Percentiles rank a stretch among this genome's conserved stretches.
These are phyloP conservation scores for Falcunculus frontatus DNA, from an alignment of 2,113 vertebrate genomes.

Conservation along the genomic window DNA sequence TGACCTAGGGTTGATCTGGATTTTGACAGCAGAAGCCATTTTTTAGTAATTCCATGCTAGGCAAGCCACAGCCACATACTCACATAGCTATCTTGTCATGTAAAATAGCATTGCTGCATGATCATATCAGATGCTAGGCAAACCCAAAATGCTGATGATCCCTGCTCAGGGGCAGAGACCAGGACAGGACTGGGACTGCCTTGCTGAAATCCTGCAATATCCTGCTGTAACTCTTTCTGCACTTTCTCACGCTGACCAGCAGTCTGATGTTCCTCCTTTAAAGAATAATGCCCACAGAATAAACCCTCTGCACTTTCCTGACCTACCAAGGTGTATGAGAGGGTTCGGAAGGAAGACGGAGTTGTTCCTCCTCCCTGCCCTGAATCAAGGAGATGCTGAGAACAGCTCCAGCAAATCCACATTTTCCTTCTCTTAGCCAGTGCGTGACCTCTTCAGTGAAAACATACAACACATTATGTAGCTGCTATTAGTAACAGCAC, in stretches of 20 bases:
- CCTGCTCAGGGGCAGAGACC: neutral
- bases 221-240: neutral
- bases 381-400: neutral
- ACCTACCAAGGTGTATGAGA: neutral
- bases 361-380: neutral
- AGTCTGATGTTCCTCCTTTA: neutral
- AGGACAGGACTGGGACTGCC: neutral
- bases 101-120: neutral
- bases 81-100: neutral
- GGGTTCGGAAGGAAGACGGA: neutral
- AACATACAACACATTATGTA: slow-evolving; percentile 5
- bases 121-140: neutral
- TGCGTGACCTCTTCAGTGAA: neutral
- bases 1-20: neutral
- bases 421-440: neutral
- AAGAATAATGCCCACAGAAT: neutral
- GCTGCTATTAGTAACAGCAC: slow-evolving; percentile 44
- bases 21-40: neutral
- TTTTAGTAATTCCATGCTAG: neutral
- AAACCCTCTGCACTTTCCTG: neutral
- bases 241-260: neutral
- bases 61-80: neutral
- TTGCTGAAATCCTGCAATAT: neutral
- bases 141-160: neutral
- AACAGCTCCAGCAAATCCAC: neutral